Evolutionary conservation across 2,888 invertebrate species (phyloP).

Genomic region (Heliconius erato): DNA sequence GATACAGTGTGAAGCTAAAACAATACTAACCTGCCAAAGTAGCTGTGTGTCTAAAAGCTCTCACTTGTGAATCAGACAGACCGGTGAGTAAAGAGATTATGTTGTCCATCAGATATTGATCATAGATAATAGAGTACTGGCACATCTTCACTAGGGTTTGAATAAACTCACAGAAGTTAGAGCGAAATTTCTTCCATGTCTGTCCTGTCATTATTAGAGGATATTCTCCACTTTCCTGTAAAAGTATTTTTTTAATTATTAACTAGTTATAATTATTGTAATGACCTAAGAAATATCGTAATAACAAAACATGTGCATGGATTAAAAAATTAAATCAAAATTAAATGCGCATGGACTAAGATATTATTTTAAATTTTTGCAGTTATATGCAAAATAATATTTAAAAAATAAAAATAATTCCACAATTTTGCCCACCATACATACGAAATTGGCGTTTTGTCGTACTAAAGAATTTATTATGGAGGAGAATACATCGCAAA

Average conservation of each 20-base stretch:
- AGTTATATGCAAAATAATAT: too few relatives aligned
- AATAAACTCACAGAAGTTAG: slow-evolving; percentile 98
- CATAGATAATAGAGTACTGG: slow-evolving; percentile 99
- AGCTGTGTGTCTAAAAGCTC: slow-evolving; percentile 97
- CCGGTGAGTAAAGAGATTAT: slow-evolving; percentile 98
- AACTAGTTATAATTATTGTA: background rate
- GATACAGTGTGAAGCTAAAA: background rate
- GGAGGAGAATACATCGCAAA: too few relatives aligned
- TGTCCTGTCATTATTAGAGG: slow-evolving; percentile 98
- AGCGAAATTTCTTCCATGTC: slow-evolving; percentile 98
- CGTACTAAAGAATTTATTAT: too few relatives aligned
- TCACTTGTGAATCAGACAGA: slow-evolving; percentile 98
- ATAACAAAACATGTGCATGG: too few relatives aligned
- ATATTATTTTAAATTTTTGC: too few relatives aligned
- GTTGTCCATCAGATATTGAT: slow-evolving; percentile 99
- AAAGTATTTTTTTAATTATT: background rate
- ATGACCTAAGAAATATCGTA: too few relatives aligned
- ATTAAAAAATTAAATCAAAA: too few relatives aligned
- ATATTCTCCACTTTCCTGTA: slow-evolving; percentile 98
- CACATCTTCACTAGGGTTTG: slow-evolving; percentile 98
- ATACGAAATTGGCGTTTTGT: too few relatives aligned
- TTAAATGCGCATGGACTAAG: too few relatives aligned
- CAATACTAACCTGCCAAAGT: slow-evolving; percentile 91
- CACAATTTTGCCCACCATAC: too few relatives aligned
- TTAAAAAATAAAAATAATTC: too few relatives aligned